A percentile compares a stretch with the other conserved stretches of the same genome.
phyloP scores from a whole-genome alignment of 2,113 vertebrate species.

The Parus major region DNA sequence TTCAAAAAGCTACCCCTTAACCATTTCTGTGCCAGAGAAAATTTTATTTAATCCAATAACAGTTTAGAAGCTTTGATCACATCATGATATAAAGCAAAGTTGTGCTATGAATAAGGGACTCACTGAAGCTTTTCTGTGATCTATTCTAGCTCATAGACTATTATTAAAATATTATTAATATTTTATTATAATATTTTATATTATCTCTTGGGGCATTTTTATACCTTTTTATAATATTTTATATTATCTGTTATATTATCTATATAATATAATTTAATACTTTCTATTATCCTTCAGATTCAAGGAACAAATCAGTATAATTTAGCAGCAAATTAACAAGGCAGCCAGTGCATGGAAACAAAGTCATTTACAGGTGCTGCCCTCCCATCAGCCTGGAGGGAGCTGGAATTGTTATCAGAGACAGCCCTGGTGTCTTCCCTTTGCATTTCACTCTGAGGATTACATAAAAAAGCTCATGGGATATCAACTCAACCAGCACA shows the following conservation, averaged over 20 bases:
- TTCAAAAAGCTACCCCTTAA: neutral
- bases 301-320: neutral
- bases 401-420: neutral
- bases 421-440: accelerated
- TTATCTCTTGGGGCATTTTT: too few relatives aligned
- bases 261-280: neutral
- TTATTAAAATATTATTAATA: too few relatives aligned
- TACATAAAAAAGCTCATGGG: neutral
- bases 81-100: neutral
- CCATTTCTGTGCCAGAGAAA: neutral
- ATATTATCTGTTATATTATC: too few relatives aligned
- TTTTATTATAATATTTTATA: too few relatives aligned
- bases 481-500: neutral
- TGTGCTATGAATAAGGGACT: neutral
- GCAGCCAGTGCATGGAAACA: neutral
- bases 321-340: neutral
- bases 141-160: too few relatives aligned
- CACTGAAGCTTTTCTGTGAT: neutral
- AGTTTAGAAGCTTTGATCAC: neutral
- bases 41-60: neutral
- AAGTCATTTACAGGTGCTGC: neutral
- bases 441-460: neutral
- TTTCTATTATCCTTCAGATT: neutral
- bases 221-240: too few relatives aligned
- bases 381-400: neutral